Evolutionary conservation across 2,797 vertebrate species (phyloP).

Genomic region (Chrosomus eos): DNA sequence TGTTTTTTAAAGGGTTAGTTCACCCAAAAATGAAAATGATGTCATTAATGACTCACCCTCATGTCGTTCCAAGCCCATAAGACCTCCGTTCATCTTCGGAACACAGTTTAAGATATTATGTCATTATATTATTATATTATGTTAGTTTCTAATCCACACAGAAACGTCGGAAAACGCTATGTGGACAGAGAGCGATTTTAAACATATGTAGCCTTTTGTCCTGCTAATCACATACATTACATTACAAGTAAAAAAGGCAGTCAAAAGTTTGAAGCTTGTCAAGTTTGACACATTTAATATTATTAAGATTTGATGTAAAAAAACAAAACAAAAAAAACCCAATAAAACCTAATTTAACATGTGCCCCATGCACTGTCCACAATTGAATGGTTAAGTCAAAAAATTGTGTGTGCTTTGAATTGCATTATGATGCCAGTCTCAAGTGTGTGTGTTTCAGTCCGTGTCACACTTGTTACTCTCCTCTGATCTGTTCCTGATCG

Average conservation of each 20-base stretch:
- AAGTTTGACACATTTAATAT: background rate
- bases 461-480: background rate
- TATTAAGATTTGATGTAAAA: background rate
- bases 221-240: background rate
- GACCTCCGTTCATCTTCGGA: too few relatives aligned
- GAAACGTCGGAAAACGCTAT: too few relatives aligned
- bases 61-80: too few relatives aligned
- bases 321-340: background rate
- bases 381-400: background rate
- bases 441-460: background rate
- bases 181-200: too few relatives aligned
- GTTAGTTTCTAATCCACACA: too few relatives aligned
- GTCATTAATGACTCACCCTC: too few relatives aligned
- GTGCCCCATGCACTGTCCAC: background rate
- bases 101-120: too few relatives aligned
- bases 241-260: background rate
- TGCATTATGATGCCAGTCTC: slow-evolving; percentile 24
- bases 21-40: too few relatives aligned
- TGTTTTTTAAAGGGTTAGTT: too few relatives aligned
- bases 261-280: background rate
- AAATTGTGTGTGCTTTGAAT: background rate
- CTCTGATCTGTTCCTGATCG: slow-evolving; percentile 8
- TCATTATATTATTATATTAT: too few relatives aligned
- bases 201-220: too few relatives aligned
- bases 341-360: background rate